phyloP scores from a whole-genome alignment of 2,113 vertebrate genomes.

The Psettodes erumei region DNA sequence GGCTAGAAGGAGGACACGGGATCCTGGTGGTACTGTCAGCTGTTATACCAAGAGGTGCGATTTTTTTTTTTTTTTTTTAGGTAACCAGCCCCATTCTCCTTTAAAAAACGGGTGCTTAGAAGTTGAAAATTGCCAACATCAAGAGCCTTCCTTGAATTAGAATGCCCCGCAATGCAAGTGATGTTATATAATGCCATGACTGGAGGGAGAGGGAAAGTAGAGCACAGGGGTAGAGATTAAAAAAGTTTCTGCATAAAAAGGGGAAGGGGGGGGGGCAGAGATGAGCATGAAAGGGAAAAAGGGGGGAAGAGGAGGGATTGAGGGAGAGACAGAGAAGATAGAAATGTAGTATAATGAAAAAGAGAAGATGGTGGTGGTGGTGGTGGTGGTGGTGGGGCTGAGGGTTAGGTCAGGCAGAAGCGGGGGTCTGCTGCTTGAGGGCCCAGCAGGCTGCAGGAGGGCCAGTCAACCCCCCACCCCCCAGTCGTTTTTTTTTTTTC shows the following conservation, averaged over 20 bases:
- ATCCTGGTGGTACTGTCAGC: constrained; percentile 42
- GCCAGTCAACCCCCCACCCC: constrained; percentile 46
- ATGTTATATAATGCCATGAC: constrained; percentile 77
- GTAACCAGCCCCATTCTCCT: constrained; percentile 64
- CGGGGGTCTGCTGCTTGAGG: constrained; percentile 42
- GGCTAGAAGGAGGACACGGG: constrained; percentile 47
- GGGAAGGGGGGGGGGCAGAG: constrained; percentile 27
- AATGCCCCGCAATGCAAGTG: constrained; percentile 67
- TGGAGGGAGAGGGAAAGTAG: constrained; percentile 77
- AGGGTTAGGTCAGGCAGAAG: constrained; percentile 59
- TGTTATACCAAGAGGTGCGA: constrained; percentile 55
- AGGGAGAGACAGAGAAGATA: constrained; percentile 62
- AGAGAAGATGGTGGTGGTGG: constrained; percentile 30
- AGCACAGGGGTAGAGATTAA: constrained; percentile 77
- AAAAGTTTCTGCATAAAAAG: constrained; percentile 74
- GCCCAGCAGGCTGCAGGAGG: constrained; percentile 38
- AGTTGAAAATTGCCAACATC: constrained; percentile 76
- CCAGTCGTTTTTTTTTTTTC: constrained; percentile 2
- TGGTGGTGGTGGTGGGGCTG: constrained; percentile 17
- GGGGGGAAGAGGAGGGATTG: constrained; percentile 42
- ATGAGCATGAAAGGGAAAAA: constrained; percentile 61
- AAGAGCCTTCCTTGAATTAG: constrained; percentile 77
- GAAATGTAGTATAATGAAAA: constrained; percentile 58
- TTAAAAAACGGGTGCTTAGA: constrained; percentile 66
- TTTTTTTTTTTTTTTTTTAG: constrained; percentile 29